Evolutionary conservation across 2,888 invertebrate genomes (phyloP).

Genomic region (Mellilla xanthometata): DNA sequence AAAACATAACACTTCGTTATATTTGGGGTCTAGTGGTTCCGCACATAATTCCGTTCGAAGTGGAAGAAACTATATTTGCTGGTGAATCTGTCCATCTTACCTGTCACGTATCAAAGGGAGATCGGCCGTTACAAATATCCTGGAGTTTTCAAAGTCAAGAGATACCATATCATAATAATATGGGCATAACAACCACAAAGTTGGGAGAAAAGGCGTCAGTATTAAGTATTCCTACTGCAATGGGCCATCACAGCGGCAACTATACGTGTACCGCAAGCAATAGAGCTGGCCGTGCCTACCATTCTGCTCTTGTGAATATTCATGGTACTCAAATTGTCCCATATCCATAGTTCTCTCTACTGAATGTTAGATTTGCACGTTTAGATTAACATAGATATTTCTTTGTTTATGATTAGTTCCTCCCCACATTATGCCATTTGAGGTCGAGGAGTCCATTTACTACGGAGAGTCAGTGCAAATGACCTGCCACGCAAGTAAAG

Average conservation of each 20-base stretch:
- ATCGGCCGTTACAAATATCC: conserved; percentile 86
- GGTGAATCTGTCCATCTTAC: conserved; percentile 86
- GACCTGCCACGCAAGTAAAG: conserved; percentile 87
- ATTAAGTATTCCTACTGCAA: conserved; percentile 82
- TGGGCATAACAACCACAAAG: conserved; percentile 79
- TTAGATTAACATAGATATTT: conserved; percentile 65
- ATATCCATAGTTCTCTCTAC: conserved; percentile 38
- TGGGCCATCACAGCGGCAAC: conserved; percentile 84
- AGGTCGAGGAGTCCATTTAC: conserved; percentile 85
- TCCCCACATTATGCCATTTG: conserved; percentile 86
- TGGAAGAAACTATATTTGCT: conserved; percentile 86
- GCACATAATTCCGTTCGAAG: conserved; percentile 86
- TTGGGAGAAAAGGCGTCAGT: conserved; percentile 81
- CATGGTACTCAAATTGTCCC: conserved; percentile 75
- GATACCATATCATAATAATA: conserved; percentile 79
- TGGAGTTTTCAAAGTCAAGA: conserved; percentile 87
- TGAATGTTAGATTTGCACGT: conserved; percentile 69
- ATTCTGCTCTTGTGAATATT: conserved; percentile 82
- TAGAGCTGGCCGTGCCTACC: conserved; percentile 79
- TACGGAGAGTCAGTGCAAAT: conserved; percentile 87
- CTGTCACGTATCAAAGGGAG: conserved; percentile 87
- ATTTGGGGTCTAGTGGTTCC: conserved; percentile 80
- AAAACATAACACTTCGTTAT: too few species aligned
- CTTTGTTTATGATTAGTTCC: conserved; percentile 79
- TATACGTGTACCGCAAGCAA: conserved; percentile 85